A percentile compares a stretch with the other conserved stretches of the same genome.
Evolutionary conservation across 2,888 invertebrate genomes (phyloP).

Genomic region (Cremastinae sp.): DNA sequence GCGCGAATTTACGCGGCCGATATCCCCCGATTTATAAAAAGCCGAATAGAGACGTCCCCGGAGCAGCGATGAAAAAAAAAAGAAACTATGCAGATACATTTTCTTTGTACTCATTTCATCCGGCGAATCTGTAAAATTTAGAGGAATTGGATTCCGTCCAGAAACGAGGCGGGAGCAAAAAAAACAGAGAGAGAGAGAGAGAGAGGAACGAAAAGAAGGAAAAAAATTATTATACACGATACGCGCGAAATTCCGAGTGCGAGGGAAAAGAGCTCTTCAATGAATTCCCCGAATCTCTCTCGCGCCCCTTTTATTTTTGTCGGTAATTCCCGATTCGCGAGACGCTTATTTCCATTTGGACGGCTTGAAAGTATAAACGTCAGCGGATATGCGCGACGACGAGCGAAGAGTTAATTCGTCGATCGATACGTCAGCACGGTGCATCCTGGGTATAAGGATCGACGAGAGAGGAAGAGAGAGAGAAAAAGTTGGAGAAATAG

Average conservation of each 20-base stretch:
- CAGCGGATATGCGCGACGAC: too few species aligned
- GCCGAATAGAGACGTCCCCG: background rate
- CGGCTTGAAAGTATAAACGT: too few species aligned
- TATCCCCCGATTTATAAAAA: conserved; percentile 4
- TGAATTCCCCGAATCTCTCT: conserved; percentile 6
- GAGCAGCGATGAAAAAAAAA: background rate
- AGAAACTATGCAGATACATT: conserved; percentile 2
- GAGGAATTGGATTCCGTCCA: conserved; percentile 44
- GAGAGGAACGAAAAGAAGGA: background rate
- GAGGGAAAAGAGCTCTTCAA: conserved; percentile 2
- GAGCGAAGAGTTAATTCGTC: too few species aligned
- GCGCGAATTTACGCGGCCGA: background rate
- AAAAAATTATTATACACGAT: conserved; percentile 1
- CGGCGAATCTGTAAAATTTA: conserved; percentile 36
- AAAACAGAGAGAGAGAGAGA: conserved; percentile 1
- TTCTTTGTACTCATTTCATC: conserved; percentile 38
- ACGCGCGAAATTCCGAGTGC: background rate
- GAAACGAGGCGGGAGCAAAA: conserved; percentile 26
- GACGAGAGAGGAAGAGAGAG: too few species aligned
- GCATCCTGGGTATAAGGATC: too few species aligned
- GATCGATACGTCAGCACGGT: too few species aligned
- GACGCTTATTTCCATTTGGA: background rate
- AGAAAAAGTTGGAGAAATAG: background rate
- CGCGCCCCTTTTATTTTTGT: too few species aligned
- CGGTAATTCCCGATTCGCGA: background rate